A percentile compares a stretch with the other conserved stretches of the same genome.
phyloP scores from a whole-genome alignment of 2,888 invertebrate genomes.

The Acanthosepion pharaonis region DNA sequence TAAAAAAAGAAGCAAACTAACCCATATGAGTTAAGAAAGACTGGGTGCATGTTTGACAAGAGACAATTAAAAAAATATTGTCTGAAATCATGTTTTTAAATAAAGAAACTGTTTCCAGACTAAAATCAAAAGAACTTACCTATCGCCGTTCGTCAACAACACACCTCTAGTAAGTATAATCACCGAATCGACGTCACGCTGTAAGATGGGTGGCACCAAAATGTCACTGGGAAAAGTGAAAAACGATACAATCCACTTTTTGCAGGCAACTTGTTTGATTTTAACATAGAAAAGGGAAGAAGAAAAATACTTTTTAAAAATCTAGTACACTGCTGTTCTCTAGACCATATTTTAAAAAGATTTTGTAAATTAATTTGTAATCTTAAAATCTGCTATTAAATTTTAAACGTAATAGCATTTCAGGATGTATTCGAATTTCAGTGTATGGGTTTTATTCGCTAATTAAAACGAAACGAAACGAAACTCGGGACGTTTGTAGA shows the following conservation, averaged over 20 bases:
- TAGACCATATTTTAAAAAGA: not conserved
- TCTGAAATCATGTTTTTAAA: not conserved
- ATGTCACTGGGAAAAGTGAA: not conserved
- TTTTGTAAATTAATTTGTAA: not conserved
- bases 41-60: no score
- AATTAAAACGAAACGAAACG: not conserved
- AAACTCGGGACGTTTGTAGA: not conserved
- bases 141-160: not conserved
- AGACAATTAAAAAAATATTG: not conserved
- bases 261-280: not conserved
- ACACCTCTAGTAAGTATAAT: not conserved
- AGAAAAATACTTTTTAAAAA: not conserved
- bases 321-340: not conserved
- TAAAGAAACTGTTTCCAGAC: not conserved
- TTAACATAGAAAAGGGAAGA: not conserved
- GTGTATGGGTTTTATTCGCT: not conserved
- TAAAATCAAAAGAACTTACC: not conserved
- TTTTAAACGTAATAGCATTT: not conserved
- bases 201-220: not conserved
- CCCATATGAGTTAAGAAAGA: not conserved
- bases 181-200: constrained; percentile 33
- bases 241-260: not conserved
- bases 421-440: not conserved
- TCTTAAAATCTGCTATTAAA: not conserved
- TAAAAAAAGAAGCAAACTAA: not conserved